Percentiles rank a stretch among this genome's conserved stretches.
Evolutionary conservation across 2,888 invertebrate genomes (phyloP).

Genomic region (Neoscelio sp.): DNA sequence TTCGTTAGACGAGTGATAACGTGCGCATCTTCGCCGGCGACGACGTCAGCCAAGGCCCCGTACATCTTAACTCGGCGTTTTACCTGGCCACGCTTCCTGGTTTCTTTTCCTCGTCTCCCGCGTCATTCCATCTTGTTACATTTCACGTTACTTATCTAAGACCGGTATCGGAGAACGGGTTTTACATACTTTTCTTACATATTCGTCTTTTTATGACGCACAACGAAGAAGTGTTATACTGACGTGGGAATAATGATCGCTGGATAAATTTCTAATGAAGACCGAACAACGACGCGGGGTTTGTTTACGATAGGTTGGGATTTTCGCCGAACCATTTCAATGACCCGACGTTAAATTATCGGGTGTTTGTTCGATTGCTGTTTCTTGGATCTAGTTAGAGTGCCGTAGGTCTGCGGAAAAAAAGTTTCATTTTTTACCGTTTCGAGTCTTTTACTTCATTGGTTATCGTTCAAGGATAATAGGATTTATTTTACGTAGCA

Average conservation of each 20-base stretch:
- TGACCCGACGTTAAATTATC: too few relatives aligned
- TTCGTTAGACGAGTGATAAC: constrained; percentile 67
- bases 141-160: constrained; percentile 67
- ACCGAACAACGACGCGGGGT: neutral
- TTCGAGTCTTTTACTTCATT: too few relatives aligned
- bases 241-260: constrained; percentile 58
- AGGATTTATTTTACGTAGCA: too few relatives aligned
- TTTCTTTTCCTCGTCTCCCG: constrained; percentile 65
- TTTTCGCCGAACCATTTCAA: constrained; percentile 16
- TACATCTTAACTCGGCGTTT: constrained; percentile 56
- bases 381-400: too few relatives aligned
- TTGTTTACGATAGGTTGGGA: neutral
- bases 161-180: constrained; percentile 65
- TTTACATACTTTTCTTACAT: constrained; percentile 65
- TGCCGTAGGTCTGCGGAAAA: too few relatives aligned
- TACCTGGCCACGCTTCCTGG: constrained; percentile 71
- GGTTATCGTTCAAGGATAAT: too few relatives aligned
- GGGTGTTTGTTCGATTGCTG: too few relatives aligned
- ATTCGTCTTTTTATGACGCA: constrained; percentile 46
- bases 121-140: constrained; percentile 66
- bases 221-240: constrained; percentile 49
- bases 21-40: constrained; percentile 49
- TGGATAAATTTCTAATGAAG: neutral
- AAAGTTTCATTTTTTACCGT: too few relatives aligned
- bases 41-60: constrained; percentile 53